phyloP scores from a whole-genome alignment of 2,797 vertebrate species.

The Momotus momota region DNA sequence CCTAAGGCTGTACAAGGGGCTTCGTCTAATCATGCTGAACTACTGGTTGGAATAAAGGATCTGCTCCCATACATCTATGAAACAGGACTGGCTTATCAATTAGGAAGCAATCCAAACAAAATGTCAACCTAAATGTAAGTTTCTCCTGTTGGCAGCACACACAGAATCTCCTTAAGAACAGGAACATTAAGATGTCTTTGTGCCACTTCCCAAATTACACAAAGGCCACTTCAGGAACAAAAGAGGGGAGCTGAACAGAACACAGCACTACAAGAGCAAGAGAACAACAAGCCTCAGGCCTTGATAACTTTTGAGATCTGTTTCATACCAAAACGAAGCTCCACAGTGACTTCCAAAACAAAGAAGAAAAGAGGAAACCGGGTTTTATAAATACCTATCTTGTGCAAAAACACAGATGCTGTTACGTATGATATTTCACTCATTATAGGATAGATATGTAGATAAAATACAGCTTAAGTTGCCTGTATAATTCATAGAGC shows the following conservation, averaged over 20 bases:
- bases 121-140: not conserved
- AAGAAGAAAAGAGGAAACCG: not conserved
- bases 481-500: not conserved
- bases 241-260: not conserved
- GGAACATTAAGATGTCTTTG: not conserved
- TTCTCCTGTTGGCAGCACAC: not conserved
- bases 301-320: not conserved
- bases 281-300: not conserved
- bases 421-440: not conserved
- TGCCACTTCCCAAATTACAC: not conserved
- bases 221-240: not conserved
- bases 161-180: accelerated
- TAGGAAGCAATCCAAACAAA: not conserved
- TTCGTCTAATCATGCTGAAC: not conserved
- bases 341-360: not conserved
- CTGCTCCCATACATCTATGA: not conserved
- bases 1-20: not conserved
- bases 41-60: not conserved
- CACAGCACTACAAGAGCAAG: not conserved
- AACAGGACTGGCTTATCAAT: not conserved
- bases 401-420: not conserved
- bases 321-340: not conserved
- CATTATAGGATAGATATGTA: not conserved
- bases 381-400: not conserved
- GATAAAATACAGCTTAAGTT: not conserved